phyloP scores from a whole-genome alignment of 2,797 vertebrate species.

The Schizopygopsis pylzovi region DNA sequence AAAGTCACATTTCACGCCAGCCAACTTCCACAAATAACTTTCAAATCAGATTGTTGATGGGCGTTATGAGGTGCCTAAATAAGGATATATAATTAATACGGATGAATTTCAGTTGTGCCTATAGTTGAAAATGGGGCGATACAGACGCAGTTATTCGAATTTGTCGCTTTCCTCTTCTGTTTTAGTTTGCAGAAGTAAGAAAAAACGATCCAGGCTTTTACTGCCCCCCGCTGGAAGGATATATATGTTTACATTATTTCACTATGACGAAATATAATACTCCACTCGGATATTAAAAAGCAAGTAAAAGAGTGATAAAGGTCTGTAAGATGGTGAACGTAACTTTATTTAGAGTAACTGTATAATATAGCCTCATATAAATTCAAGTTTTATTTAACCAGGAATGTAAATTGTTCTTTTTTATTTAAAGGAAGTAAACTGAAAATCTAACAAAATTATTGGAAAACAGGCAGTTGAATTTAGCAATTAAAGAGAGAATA shows the following conservation, averaged over 20 bases:
- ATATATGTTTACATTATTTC: neutral
- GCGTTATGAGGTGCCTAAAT: neutral
- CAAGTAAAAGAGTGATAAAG: neutral
- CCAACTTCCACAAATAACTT: conserved; percentile 42
- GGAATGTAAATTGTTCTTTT: neutral
- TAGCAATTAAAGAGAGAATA: neutral
- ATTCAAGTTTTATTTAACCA: neutral
- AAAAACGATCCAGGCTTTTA: neutral
- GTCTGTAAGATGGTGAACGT: neutral
- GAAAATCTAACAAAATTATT: neutral
- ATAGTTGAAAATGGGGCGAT: conserved; percentile 54
- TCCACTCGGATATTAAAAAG: neutral
- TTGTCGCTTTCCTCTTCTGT: conserved; percentile 26
- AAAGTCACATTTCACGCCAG: conserved; percentile 42
- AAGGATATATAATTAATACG: neutral
- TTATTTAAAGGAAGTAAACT: neutral
- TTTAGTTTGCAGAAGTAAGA: neutral
- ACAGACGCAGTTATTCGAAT: no score
- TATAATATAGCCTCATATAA: neutral
- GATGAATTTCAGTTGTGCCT: neutral
- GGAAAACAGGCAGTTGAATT: neutral
- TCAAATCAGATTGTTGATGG: conserved; percentile 8
- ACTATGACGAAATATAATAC: neutral
- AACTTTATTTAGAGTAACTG: neutral
- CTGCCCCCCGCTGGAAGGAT: neutral